phyloP scores from a whole-genome alignment of 2,888 invertebrate species.

The Plebejus melissa region DNA sequence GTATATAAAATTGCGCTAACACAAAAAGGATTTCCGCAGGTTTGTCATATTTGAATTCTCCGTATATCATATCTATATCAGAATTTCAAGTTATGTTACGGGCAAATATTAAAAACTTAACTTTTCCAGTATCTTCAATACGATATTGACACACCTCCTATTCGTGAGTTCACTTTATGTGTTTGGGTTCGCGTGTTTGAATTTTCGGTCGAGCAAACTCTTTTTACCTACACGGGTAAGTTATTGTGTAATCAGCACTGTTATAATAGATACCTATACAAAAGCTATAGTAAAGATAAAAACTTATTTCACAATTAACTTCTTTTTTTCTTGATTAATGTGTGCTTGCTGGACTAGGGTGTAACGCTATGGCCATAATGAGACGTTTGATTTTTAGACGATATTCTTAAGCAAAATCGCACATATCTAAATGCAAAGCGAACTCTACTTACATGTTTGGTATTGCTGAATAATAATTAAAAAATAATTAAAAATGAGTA shows the following conservation, averaged over 20 bases:
- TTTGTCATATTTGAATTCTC: constrained; percentile 43
- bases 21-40: constrained; percentile 85
- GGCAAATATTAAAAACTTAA: not conserved
- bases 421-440: not conserved
- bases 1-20: constrained; percentile 82
- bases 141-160: constrained; percentile 83
- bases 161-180: constrained; percentile 90
- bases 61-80: not conserved
- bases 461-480: not conserved
- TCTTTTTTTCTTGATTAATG: not conserved
- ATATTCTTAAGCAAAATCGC: not conserved
- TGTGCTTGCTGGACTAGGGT: not conserved
- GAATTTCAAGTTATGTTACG: not conserved
- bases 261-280: not conserved
- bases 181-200: constrained; percentile 87
- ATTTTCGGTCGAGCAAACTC: constrained; percentile 54
- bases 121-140: constrained; percentile 79
- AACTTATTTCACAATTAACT: not conserved
- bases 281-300: no score
- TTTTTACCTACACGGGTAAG: constrained; percentile 67
- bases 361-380: not conserved
- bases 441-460: constrained; percentile 6
- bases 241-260: constrained; percentile 29
- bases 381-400: not conserved
- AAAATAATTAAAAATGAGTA: no score